Evolutionary conservation across 2,888 invertebrate species (phyloP).

Genomic region (Rhogogaster chlorosoma): DNA sequence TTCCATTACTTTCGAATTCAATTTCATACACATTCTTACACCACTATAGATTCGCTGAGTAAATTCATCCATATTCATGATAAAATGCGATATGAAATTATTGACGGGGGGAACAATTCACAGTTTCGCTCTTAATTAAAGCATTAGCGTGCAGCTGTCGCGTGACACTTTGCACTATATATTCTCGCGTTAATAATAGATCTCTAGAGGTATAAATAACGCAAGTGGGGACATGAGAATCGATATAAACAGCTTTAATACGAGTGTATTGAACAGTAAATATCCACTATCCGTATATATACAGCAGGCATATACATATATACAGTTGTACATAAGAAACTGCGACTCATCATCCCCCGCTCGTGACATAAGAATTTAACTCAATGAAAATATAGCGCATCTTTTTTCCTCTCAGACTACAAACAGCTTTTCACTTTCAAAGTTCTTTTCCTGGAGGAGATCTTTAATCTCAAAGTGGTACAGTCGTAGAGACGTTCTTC

Average conservation of each 20-base stretch:
- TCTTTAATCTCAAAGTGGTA: slow-evolving; percentile 27
- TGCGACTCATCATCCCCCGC: background rate
- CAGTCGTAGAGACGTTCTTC: slow-evolving; percentile 9
- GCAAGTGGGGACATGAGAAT: background rate
- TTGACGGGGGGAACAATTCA: slow-evolving; percentile 8
- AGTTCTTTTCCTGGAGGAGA: background rate
- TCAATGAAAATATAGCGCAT: slow-evolving; percentile 14
- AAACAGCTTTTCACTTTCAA: slow-evolving; percentile 29
- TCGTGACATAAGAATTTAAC: background rate
- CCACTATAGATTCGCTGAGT: background rate
- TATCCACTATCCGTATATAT: background rate
- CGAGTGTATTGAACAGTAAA: background rate
- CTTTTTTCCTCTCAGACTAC: slow-evolving; percentile 15
- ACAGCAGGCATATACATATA: background rate
- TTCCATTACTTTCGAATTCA: background rate
- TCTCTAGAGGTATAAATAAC: slow-evolving; percentile 12
- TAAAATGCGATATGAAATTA: background rate
- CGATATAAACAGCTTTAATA: slow-evolving; percentile 12
- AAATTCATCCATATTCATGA: background rate
- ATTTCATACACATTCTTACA: background rate
- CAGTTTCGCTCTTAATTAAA: slow-evolving; percentile 31
- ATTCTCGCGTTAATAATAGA: slow-evolving; percentile 17
- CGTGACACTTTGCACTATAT: slow-evolving; percentile 19
- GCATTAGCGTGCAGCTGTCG: slow-evolving; percentile 40
- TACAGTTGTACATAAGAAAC: background rate